Percentiles rank a stretch among this genome's conserved stretches.
Conservation (phyloP, 2,888 invertebrate genomes). For the Diplolepis rosae region DNA sequence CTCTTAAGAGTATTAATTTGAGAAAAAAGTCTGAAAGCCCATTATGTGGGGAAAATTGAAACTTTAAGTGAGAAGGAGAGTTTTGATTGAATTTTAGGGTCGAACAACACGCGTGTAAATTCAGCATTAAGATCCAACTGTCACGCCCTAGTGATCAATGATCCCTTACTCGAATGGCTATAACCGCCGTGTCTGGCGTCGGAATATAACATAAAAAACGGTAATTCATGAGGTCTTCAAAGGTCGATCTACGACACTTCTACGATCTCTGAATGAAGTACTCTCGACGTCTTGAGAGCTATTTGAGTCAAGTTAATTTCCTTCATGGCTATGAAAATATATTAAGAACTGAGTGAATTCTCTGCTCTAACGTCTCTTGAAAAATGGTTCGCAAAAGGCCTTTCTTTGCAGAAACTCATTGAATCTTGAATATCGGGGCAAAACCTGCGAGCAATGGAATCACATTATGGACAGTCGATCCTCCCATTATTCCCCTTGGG, state of each 20-base stretch:
- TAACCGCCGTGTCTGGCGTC: constrained; percentile 36
- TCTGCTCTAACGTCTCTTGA: background rate
- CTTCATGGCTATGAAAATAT: background rate
- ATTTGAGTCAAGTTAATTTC: constrained; percentile 16
- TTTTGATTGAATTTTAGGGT: constrained; percentile 15
- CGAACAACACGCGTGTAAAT: constrained; percentile 6
- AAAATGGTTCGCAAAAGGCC: background rate
- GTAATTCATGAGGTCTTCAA: constrained; percentile 30
- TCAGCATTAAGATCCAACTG: constrained; percentile 31
- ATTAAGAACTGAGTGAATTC: background rate
- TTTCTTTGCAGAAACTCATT: background rate
- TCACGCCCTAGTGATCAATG: constrained; percentile 49
- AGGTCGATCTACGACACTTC: constrained; percentile 42
- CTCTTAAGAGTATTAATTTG: too few relatives aligned
- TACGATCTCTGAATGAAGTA: constrained; percentile 40
- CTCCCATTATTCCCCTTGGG: constrained; percentile 19
- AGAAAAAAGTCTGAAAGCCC: too few relatives aligned
- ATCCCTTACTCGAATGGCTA: constrained; percentile 37
- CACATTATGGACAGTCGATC: constrained; percentile 18
- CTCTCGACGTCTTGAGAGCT: constrained; percentile 3
- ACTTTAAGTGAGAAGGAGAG: background rate
- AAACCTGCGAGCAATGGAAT: constrained; percentile 10
- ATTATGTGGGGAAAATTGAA: background rate
- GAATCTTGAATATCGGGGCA: background rate
- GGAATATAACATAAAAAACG: constrained; percentile 42